Conservation (phyloP, 2,113 vertebrate species). For the Phaethon lepturus region DNA sequence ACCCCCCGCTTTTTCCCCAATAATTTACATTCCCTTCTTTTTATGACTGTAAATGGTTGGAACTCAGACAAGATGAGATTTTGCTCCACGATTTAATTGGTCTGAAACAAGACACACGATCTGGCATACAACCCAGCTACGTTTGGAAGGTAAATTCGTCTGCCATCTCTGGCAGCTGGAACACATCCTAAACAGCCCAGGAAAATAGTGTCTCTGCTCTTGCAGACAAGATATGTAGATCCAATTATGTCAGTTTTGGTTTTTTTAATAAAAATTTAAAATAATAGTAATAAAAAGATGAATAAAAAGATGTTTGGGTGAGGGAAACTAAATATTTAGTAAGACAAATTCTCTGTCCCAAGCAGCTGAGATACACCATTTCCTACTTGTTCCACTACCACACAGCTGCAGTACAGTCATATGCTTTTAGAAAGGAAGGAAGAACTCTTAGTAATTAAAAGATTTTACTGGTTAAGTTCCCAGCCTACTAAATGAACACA, state of each 20-base stretch:
- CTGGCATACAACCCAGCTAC: background rate
- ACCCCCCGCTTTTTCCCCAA: accelerated
- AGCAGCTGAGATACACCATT: accelerated
- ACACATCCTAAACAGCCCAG: background rate
- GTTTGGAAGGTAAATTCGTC: background rate
- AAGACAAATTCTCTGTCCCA: background rate
- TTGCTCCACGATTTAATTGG: background rate
- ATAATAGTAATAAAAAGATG: too few relatives aligned
- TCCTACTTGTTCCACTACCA: background rate
- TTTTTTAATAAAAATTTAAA: background rate
- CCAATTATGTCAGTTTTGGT: background rate
- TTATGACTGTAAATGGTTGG: background rate
- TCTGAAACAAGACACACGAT: background rate
- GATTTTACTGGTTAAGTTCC: background rate
- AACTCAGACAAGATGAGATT: background rate
- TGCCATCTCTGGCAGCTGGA: background rate
- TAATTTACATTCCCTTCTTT: background rate
- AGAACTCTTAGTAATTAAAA: background rate
- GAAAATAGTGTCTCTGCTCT: background rate
- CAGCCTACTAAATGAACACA: background rate
- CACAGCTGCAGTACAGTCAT: background rate
- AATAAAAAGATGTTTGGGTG: background rate
- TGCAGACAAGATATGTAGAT: background rate
- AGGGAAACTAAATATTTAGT: background rate
- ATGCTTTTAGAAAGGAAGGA: background rate